phyloP scores from a whole-genome alignment of 2,113 vertebrate genomes.

The Gobiocypris rarus region DNA sequence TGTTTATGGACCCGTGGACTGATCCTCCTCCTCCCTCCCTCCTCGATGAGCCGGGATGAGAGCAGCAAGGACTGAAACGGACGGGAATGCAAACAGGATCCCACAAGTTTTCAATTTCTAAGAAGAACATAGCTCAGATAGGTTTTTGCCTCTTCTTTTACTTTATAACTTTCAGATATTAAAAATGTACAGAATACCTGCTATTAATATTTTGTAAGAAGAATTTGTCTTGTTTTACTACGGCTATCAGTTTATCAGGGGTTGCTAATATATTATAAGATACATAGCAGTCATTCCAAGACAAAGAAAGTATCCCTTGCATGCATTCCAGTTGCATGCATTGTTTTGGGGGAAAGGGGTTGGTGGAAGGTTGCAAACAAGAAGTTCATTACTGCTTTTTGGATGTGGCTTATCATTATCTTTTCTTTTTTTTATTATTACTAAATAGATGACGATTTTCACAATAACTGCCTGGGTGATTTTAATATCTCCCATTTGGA shows the following conservation, averaged over 20 bases:
- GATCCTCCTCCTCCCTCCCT: conserved; percentile 56
- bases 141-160: conserved; percentile 83
- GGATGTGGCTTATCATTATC: conserved; percentile 77
- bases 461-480: conserved; percentile 19
- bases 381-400: conserved; percentile 59
- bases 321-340: conserved; percentile 75
- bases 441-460: conserved; percentile 27
- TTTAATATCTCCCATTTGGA: conserved; percentile 25
- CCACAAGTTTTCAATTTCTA: conserved; percentile 78
- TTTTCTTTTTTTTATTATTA: conserved; percentile 40
- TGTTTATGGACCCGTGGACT: conserved; percentile 71
- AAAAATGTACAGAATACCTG: conserved; percentile 86
- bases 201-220: conserved; percentile 95
- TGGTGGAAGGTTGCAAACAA: conserved; percentile 50
- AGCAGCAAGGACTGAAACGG: conserved; percentile 69
- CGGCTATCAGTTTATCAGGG: conserved; percentile 81
- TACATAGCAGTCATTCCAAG: conserved; percentile 80
- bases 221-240: conserved; percentile 81
- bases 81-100: conserved; percentile 70
- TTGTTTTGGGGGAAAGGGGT: conserved; percentile 50
- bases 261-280: conserved; percentile 74
- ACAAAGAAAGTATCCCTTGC: conserved; percentile 83
- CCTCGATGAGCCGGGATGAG: conserved; percentile 49
- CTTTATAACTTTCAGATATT: conserved; percentile 93
- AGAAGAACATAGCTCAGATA: conserved; percentile 77